phyloP scores from a whole-genome alignment of 2,888 invertebrate species.

The Drosophila differens region DNA sequence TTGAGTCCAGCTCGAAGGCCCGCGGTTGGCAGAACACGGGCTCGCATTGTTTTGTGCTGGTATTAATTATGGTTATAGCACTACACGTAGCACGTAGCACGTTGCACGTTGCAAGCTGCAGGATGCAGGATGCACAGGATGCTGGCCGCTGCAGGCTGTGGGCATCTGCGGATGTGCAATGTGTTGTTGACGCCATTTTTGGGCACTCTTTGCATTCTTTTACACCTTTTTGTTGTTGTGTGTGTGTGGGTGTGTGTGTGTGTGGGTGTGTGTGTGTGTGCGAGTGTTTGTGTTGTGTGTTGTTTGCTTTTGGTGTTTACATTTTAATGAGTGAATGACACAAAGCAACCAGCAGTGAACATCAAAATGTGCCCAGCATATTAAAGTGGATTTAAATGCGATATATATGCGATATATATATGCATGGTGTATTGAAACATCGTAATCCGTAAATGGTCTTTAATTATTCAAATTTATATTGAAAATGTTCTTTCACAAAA shows the following conservation, averaged over 20 bases:
- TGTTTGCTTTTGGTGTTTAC: constrained; percentile 40
- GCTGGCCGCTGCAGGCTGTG: constrained; percentile 13
- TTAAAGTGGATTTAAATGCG: not conserved
- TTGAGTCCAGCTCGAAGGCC: constrained; percentile 17
- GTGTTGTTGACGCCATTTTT: constrained; percentile 70
- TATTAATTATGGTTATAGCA: constrained; percentile 64
- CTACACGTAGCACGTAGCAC: constrained; percentile 8
- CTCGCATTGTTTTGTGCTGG: constrained; percentile 52
- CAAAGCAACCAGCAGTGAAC: constrained; percentile 13
- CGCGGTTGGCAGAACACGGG: constrained; percentile 10
- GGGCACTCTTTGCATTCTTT: constrained; percentile 18
- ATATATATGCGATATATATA: not conserved
- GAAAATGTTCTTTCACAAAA: not conserved
- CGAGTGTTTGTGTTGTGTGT: not conserved
- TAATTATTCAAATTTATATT: not conserved
- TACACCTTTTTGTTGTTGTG: constrained; percentile 15
- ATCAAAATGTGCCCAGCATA: not conserved
- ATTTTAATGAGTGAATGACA: constrained; percentile 31
- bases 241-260: not conserved
- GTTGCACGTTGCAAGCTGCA: not conserved
- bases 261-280: not conserved
- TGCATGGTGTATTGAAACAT: not conserved
- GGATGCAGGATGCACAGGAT: constrained; percentile 1
- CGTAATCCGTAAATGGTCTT: not conserved
- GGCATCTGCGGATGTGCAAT: constrained; percentile 72